Conservation (phyloP, 2,797 vertebrate species). For the Anisognathus igniventris region DNA sequence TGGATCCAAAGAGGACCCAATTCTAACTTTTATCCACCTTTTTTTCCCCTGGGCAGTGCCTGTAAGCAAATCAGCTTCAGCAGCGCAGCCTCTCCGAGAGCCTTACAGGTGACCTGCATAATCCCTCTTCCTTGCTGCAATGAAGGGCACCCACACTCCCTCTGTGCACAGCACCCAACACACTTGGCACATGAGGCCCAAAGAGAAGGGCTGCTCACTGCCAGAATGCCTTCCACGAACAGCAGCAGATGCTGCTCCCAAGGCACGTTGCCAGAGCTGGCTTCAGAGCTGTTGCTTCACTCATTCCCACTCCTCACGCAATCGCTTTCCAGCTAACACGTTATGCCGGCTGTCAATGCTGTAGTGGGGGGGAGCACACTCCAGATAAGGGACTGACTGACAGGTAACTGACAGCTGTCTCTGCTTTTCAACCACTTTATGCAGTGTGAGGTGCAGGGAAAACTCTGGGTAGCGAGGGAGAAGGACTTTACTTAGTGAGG, state of each 20-base stretch:
- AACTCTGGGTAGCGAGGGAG: neutral
- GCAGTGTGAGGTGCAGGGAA: neutral
- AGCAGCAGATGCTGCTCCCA: conserved; percentile 11
- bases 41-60: neutral
- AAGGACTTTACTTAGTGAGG: conserved; percentile 76
- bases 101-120: neutral
- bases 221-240: neutral
- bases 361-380: neutral
- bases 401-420: neutral
- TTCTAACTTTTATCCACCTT: neutral
- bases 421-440: neutral
- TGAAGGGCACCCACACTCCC: neutral
- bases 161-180: neutral
- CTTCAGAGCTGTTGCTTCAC: neutral
- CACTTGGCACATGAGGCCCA: neutral
- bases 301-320: conserved; percentile 11
- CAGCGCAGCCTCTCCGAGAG: neutral
- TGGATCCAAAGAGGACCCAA: neutral
- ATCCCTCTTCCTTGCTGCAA: neutral
- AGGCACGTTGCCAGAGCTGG: neutral
- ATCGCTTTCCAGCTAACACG: neutral
- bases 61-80: neutral
- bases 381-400: conserved; percentile 12
- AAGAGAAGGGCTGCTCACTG: neutral
- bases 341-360: neutral